phyloP scores from a whole-genome alignment of 64 coral and sea anemone genomes.

The Dendrophyllia cribrosa region DNA sequence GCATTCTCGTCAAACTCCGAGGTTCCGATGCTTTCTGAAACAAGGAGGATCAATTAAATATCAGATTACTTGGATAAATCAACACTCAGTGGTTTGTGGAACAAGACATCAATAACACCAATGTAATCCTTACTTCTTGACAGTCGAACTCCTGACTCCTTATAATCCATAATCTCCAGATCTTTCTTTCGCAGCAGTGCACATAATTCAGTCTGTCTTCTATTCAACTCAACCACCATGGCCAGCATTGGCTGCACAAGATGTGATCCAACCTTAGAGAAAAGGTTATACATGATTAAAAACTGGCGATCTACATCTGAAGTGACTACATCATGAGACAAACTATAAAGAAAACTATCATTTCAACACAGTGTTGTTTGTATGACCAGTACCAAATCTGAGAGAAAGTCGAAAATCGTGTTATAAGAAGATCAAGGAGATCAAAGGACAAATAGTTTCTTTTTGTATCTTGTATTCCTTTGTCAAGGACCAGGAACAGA shows the following conservation, averaged over 20 bases:
- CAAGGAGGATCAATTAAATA: not conserved
- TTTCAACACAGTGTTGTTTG: no score
- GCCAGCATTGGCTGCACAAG: conserved; percentile 73
- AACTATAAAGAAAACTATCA: not conserved
- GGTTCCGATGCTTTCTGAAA: conserved; percentile 55
- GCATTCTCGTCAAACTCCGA: conserved; percentile 39
- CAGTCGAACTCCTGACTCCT: conserved; percentile 75
- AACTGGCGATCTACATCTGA: not conserved
- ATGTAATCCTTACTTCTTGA: conserved; percentile 63
- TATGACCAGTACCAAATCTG: no score
- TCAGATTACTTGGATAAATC: no score
- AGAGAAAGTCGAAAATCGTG: no score
- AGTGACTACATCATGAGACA: not conserved
- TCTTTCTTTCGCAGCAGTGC: conserved; percentile 79
- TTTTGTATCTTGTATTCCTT: no score
- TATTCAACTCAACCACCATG: conserved; percentile 76
- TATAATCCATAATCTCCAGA: conserved; percentile 82
- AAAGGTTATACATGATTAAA: not conserved
- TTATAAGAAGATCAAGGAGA: no score
- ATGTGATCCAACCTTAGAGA: conserved; percentile 29
- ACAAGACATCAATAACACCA: not conserved
- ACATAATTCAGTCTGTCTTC: conserved; percentile 73
- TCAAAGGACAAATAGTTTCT: no score
- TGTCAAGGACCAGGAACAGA: no score
- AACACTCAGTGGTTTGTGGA: no score